Conservation (phyloP, 2,797 vertebrate genomes). For the Protosalanx chinensis region DNA sequence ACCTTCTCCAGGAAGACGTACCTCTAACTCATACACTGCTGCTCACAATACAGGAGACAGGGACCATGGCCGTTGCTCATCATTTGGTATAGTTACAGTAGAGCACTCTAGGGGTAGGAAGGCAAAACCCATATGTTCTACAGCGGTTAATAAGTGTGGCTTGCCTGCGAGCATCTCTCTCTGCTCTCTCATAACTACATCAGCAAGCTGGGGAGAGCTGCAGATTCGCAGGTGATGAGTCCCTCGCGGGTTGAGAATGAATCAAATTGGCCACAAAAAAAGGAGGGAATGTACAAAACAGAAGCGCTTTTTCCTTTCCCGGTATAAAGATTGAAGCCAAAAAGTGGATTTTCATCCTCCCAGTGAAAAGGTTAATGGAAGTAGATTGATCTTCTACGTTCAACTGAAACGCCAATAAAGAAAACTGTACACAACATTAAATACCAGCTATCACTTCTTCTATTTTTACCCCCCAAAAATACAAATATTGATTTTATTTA, state of each 20-base stretch:
- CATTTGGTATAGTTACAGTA: background rate
- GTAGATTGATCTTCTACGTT: background rate
- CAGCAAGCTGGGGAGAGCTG: slow-evolving; percentile 49
- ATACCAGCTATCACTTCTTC: background rate
- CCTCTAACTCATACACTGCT: slow-evolving; percentile 30
- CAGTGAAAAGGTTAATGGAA: slow-evolving; percentile 1
- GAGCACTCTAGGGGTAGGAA: background rate
- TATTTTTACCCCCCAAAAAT: background rate
- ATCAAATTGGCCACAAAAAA: slow-evolving; percentile 59
- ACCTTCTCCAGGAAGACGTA: slow-evolving; percentile 26
- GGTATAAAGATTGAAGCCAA: slow-evolving; percentile 49
- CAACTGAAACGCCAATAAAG: slow-evolving; percentile 10
- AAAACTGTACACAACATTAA: background rate
- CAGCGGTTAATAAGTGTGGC: slow-evolving; percentile 33
- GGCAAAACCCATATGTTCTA: slow-evolving; percentile 24
- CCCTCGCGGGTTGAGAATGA: slow-evolving; percentile 58
- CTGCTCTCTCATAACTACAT: slow-evolving; percentile 54
- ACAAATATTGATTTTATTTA: no score
- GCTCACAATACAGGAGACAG: no score
- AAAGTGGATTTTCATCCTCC: slow-evolving; percentile 24
- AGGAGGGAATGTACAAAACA: slow-evolving; percentile 10
- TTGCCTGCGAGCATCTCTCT: slow-evolving; percentile 28
- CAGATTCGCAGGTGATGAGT: slow-evolving; percentile 59
- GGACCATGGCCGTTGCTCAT: background rate
- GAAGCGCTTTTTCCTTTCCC: slow-evolving; percentile 17